These are phyloP conservation scores for Melanophora roralis DNA, from an alignment of 2,888 invertebrate species.

Conservation along the genomic window DNA sequence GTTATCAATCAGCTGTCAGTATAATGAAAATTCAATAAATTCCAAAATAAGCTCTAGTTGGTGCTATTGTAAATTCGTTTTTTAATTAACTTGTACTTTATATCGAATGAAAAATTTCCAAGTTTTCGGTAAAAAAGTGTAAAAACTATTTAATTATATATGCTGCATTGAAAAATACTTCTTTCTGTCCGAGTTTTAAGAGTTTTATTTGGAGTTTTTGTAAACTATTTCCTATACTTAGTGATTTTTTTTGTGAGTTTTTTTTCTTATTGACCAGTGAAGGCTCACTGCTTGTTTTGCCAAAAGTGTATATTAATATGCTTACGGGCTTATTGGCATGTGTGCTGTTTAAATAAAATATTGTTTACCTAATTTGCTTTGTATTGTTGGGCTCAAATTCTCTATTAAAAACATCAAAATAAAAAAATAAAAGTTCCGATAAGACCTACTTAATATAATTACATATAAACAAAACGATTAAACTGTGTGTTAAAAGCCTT, in stretches of 20 bases:
- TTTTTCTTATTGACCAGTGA: conserved; percentile 37
- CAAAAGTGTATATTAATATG: conserved; percentile 22
- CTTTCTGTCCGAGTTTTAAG: conserved; percentile 37
- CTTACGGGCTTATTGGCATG: conserved; percentile 4
- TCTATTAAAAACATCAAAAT: too few relatives aligned
- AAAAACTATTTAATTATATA: background rate
- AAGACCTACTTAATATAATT: too few relatives aligned
- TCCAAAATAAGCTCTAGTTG: conserved; percentile 61
- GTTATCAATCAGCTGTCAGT: conserved; percentile 56
- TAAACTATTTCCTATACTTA: background rate
- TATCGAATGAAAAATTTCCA: conserved; percentile 39
- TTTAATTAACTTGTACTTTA: conserved; percentile 52
- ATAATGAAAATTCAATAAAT: conserved; percentile 66
- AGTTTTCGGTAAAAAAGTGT: conserved; percentile 36
- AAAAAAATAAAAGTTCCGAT: too few relatives aligned
- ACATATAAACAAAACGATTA: too few relatives aligned
- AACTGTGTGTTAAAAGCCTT: too few relatives aligned
- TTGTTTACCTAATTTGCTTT: conserved; percentile 49
- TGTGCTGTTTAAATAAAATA: conserved; percentile 36
- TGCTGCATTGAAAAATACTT: conserved; percentile 26
- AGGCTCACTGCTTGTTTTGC: conserved; percentile 19
- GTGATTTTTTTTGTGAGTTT: conserved; percentile 4
- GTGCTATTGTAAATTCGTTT: conserved; percentile 58
- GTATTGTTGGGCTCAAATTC: conserved; percentile 39
- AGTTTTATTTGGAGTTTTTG: conserved; percentile 46